Base-by-base conservation (phyloP, 1,140 invertebrate species). In the Bombyx mori region DNA sequence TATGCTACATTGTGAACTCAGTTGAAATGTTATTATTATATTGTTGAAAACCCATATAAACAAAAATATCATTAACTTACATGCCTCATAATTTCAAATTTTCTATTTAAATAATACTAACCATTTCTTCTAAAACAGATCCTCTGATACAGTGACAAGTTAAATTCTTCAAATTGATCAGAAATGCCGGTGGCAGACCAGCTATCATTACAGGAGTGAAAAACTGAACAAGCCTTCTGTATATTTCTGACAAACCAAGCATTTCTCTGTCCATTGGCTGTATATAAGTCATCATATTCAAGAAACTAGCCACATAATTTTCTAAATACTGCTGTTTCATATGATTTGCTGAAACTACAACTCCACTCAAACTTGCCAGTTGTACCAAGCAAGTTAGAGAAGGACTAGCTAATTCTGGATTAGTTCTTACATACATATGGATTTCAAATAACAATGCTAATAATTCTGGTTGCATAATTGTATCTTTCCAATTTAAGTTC, bases 401-500 rank as follows among this genome's bases (percentile, higher is more conserved):
- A 65, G 94, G 92, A 81, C 94, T 93, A 45, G 92, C 90, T 63
- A 97, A 86, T 48, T 94, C 91, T 8, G 92, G 91, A 73, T 94
- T 91, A 42, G 91, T 90, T 47, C 95, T 88, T 8, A 96, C 91
- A 89, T 95, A 94, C 90, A 93, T 92, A 80, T 96, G 95, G 54
- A 96, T 88, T 86, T 94, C 92, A 77, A 96, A 97, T 82, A 97
- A 95, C 44, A 97, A 74, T 47, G 93, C 89, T 54, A 96, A 77
- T 8, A 97, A 85, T 58, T 90, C 89, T 35, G 93, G 91, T 73
- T 95, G 91, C 49, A 95, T 86, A 56, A 97, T 92, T 7, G 94
- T 90, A 60, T 95, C 92, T 65, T 89, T 89, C 96, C 96, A 97
- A 35, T 89, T 77, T 6, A 82, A 63, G 54, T 84, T 89, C 51